phyloP scores from a whole-genome alignment of 2,888 invertebrate species.

The Tethea ocularis region DNA sequence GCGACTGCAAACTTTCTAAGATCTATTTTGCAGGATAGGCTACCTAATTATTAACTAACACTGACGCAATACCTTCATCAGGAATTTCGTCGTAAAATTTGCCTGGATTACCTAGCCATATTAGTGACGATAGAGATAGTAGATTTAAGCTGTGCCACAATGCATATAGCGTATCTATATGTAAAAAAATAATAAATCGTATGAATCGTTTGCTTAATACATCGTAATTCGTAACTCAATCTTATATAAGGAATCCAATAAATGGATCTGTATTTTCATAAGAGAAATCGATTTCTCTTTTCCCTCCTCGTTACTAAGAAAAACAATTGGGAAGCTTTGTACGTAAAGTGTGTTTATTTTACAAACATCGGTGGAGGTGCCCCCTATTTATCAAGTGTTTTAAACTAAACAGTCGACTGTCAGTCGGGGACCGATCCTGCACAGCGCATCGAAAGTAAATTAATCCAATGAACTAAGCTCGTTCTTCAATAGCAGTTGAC shows the following conservation, averaged over 20 bases:
- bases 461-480: constrained; percentile 50
- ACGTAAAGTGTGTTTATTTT: constrained; percentile 51
- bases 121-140: too few species aligned
- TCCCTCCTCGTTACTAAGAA: constrained; percentile 49
- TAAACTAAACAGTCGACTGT: constrained; percentile 47
- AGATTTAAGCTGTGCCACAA: too few species aligned
- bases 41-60: too few species aligned
- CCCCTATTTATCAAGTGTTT: constrained; percentile 51
- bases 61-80: too few species aligned
- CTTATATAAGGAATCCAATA: constrained; percentile 23
- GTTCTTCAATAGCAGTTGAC: constrained; percentile 36
- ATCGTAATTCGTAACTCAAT: not conserved
- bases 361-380: constrained; percentile 53
- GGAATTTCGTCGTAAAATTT: too few species aligned
- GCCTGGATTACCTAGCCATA: too few species aligned
- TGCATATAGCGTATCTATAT: too few species aligned
- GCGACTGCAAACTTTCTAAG: too few species aligned
- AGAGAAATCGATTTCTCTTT: constrained; percentile 32
- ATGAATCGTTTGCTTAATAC: not conserved
- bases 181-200: not conserved
- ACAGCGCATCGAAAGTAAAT: constrained; percentile 46
- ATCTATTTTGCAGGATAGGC: too few species aligned
- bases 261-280: constrained; percentile 33
- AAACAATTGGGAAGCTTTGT: constrained; percentile 52
- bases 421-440: constrained; percentile 19